A percentile compares a stretch with the other conserved stretches of the same genome.
These are phyloP conservation scores for Fregata magnificens DNA, from an alignment of 2,113 vertebrate genomes.

Conservation along the genomic window DNA sequence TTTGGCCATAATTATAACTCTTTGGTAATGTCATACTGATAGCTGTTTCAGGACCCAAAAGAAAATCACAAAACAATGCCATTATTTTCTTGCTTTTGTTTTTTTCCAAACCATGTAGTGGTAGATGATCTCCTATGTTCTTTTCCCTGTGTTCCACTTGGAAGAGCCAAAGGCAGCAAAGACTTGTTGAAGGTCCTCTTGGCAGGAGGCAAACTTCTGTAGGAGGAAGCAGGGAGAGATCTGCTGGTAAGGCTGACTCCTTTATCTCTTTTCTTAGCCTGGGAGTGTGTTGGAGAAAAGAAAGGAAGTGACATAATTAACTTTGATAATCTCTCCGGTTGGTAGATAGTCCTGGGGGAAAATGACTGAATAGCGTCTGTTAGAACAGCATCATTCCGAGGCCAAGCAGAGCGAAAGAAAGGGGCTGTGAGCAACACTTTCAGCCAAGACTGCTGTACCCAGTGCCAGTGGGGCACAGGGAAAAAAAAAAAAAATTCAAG, in stretches of 20 bases:
- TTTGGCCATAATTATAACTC: neutral
- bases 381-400: neutral
- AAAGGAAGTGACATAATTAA: conserved; percentile 47
- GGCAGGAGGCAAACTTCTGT: neutral
- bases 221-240: neutral
- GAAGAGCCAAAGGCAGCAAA: neutral
- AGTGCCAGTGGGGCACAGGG: neutral
- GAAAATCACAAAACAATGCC: neutral
- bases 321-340: conserved; percentile 4
- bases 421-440: neutral
- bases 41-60: neutral
- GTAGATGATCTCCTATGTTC: neutral
- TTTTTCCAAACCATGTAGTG: neutral
- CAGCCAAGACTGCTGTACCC: neutral
- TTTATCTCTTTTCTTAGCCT: conserved; percentile 1
- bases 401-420: neutral
- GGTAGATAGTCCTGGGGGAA: neutral
- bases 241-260: neutral
- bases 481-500: neutral
- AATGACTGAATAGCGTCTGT: neutral
- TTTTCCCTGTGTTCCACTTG: neutral
- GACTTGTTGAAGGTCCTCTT: neutral
- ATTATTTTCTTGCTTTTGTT: neutral
- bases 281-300: neutral
- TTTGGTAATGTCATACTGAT: neutral